Conservation (phyloP, 2,113 vertebrate species). For the Actinemys pallida region DNA sequence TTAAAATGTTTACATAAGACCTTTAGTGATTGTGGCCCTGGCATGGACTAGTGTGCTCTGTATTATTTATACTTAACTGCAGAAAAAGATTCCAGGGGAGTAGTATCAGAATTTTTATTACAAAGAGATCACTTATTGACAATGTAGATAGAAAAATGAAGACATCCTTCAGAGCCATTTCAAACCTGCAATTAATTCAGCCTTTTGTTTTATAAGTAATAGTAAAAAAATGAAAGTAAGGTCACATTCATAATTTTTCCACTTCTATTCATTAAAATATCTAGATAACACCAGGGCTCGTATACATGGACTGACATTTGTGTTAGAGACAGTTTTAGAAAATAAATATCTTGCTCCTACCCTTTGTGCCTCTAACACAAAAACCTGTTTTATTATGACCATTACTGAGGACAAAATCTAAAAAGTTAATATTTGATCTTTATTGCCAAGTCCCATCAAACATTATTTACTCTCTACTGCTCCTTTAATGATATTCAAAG, state of each 20-base stretch:
- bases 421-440: too few relatives aligned
- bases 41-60: neutral
- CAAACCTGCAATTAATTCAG: neutral
- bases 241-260: neutral
- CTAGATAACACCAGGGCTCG: neutral
- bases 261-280: neutral
- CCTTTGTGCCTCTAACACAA: neutral
- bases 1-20: neutral
- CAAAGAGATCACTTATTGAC: neutral
- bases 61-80: neutral
- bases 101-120: neutral
- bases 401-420: neutral
- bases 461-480: neutral
- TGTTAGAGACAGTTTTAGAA: neutral
- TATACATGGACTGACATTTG: neutral
- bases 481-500: neutral
- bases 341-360: neutral
- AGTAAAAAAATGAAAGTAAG: neutral
- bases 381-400: neutral
- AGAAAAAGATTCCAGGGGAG: neutral
- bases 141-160: neutral
- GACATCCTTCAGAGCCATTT: neutral
- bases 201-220: neutral
- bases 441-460: neutral
- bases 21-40: neutral